Percentiles rank a stretch among this genome's conserved stretches.
phyloP scores from a whole-genome alignment of 2,113 vertebrate species.

The Illadopsis cleaveri region DNA sequence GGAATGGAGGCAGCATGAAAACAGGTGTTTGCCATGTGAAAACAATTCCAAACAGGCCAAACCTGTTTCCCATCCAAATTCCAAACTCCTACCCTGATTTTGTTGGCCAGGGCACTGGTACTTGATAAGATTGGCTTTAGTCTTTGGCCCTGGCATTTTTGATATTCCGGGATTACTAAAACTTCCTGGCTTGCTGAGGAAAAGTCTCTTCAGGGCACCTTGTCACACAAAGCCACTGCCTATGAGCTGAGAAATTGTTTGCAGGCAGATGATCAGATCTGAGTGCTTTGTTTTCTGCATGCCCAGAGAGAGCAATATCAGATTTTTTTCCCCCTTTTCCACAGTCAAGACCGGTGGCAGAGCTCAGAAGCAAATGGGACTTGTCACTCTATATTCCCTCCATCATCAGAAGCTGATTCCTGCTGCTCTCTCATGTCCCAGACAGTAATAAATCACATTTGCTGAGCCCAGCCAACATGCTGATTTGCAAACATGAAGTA shows the following conservation, averaged over 20 bases:
- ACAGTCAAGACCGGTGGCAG: background rate
- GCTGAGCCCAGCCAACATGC: background rate
- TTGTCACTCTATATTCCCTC: constrained; percentile 8
- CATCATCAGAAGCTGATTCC: background rate
- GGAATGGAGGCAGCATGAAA: background rate
- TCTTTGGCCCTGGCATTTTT: background rate
- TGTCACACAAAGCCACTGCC: background rate
- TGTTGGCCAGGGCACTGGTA: background rate
- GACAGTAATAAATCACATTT: constrained; percentile 28
- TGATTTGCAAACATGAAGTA: constrained; percentile 4
- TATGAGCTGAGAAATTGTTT: background rate
- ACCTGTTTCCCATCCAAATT: background rate
- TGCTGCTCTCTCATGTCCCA: background rate
- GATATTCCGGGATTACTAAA: background rate
- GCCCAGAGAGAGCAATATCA: background rate
- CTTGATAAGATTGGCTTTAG: background rate
- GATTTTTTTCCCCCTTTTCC: background rate
- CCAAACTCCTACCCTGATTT: background rate
- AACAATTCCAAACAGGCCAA: background rate
- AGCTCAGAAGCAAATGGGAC: background rate
- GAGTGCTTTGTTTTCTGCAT: background rate
- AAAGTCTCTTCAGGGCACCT: background rate
- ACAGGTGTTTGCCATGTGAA: background rate
- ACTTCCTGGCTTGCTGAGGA: background rate
- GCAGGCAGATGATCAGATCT: background rate